These are phyloP conservation scores for Athalia cordata DNA, from an alignment of 2,888 invertebrate genomes.

Conservation along the genomic window DNA sequence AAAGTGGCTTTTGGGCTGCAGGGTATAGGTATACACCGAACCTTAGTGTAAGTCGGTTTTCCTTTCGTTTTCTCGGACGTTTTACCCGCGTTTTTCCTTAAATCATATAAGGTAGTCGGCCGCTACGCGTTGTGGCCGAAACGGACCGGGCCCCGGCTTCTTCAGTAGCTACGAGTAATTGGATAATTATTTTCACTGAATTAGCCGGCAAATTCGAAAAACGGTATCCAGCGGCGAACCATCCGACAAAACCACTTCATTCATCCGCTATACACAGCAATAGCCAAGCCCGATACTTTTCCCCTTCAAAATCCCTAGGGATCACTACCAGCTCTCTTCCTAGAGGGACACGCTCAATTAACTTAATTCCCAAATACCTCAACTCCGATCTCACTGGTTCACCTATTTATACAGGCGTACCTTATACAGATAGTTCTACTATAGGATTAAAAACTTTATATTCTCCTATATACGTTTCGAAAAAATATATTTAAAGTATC, in stretches of 20 bases:
- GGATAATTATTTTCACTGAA: conserved; percentile 26
- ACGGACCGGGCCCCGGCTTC: background rate
- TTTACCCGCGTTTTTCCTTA: background rate
- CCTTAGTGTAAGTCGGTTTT: background rate
- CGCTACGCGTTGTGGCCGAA: no score
- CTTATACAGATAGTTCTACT: no score
- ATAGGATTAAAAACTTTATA: no score
- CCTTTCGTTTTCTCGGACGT: background rate
- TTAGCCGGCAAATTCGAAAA: conserved; percentile 7
- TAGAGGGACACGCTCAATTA: conserved; percentile 23
- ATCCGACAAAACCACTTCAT: conserved; percentile 5
- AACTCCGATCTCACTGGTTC: no score
- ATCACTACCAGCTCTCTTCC: background rate
- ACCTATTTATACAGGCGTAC: no score
- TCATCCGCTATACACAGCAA: no score
- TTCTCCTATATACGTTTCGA: no score
- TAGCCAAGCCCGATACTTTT: background rate
- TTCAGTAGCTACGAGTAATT: conserved; percentile 32
- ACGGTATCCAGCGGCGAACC: conserved; percentile 17
- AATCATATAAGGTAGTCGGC: no score
- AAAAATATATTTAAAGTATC: no score
- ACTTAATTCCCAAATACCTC: background rate
- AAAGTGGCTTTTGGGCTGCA: conserved; percentile 42
- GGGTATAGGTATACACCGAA: background rate
- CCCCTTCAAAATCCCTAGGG: conserved; percentile 12